A percentile compares a stretch with the other conserved stretches of the same genome.
Evolutionary conservation across 1,140 invertebrate species (phyloP).

Genomic region (Solenopsis invicta): DNA sequence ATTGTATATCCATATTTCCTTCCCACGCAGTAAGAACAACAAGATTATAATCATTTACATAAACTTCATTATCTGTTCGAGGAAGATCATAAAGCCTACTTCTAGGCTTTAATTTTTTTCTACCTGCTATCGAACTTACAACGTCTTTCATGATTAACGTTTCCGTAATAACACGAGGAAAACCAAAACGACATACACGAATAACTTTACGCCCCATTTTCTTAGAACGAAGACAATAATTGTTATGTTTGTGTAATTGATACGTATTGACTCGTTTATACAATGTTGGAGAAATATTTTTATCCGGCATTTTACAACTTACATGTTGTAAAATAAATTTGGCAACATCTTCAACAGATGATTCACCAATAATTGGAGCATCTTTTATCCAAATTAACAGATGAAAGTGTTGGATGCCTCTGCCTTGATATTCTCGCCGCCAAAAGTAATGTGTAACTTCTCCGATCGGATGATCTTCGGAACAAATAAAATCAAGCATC

Average conservation of each 20-base stretch:
- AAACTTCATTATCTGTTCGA: too few relatives aligned
- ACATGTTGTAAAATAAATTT: conserved; percentile 22
- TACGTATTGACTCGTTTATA: neutral
- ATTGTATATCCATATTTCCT: too few relatives aligned
- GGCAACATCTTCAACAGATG: neutral
- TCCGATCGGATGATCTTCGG: neutral
- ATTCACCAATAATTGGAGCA: neutral
- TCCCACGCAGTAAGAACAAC: too few relatives aligned
- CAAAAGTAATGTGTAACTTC: neutral
- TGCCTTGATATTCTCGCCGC: too few relatives aligned
- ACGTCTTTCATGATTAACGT: too few relatives aligned
- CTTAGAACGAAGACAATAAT: conserved; percentile 25
- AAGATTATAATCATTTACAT: neutral
- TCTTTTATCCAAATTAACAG: too few relatives aligned
- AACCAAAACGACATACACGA: neutral
- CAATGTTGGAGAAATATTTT: neutral
- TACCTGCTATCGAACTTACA: too few relatives aligned
- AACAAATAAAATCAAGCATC: neutral
- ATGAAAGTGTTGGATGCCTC: too few relatives aligned
- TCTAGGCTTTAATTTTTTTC: too few relatives aligned
- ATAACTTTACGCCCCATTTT: neutral
- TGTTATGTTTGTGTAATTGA: conserved; percentile 11
- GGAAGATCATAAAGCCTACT: too few relatives aligned
- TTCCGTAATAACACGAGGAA: neutral
- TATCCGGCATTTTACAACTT: neutral